These are phyloP conservation scores for Erpetoichthys calabaricus DNA, from an alignment of 2,797 vertebrate species.

Conservation along the genomic window DNA sequence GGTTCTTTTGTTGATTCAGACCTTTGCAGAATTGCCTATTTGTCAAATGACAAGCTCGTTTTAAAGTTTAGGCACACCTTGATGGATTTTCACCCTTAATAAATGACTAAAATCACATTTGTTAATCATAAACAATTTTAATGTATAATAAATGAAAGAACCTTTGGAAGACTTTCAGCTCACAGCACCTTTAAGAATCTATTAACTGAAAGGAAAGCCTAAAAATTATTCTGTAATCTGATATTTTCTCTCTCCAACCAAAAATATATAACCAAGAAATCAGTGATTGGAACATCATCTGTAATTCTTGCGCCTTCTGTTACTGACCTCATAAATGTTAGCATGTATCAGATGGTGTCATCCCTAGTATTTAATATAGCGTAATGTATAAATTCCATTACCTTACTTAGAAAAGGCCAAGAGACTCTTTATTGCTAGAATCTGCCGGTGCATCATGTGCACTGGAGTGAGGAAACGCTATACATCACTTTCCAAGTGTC, in stretches of 20 bases:
- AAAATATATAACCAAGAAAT: slow-evolving; percentile 3
- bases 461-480: slow-evolving; percentile 25
- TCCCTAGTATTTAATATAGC: slow-evolving; percentile 17
- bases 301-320: slow-evolving; percentile 6
- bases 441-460: slow-evolving; percentile 23
- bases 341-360: slow-evolving; percentile 11
- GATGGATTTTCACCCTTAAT: background rate
- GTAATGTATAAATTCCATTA: slow-evolving; percentile 20
- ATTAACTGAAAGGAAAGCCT: no score
- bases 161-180: no score
- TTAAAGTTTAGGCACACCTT: no score
- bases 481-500: slow-evolving; percentile 26
- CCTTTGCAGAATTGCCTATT: no score
- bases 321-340: slow-evolving; percentile 14
- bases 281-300: slow-evolving; percentile 6
- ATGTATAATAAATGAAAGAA: background rate
- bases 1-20: no score
- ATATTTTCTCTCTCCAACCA: no score
- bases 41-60: no score
- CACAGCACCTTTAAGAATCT: no score
- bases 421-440: slow-evolving; percentile 24
- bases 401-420: slow-evolving; percentile 21
- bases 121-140: background rate
- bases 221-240: no score
- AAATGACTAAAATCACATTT: background rate